Base-by-base conservation (phyloP, 37 sponge, comb jelly and placozoan species). In the Dysidea cf. avara region DNA sequence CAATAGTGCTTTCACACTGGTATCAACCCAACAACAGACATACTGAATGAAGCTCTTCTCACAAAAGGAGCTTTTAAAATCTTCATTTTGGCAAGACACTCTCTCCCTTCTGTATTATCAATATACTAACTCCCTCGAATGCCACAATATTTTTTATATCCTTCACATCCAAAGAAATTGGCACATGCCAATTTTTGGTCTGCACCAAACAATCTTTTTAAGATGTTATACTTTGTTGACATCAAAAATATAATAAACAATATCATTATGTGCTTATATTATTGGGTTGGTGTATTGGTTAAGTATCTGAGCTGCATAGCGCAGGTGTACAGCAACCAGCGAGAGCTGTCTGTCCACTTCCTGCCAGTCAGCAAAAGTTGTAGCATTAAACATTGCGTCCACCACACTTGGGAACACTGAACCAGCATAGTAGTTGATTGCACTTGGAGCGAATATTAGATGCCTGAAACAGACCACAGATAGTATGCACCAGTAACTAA, bases 371-470 rank as follows among this genome's bases (percentile, higher is more conserved):
- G 32, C 52, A 3, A n/a, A 21, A 9, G 58, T 53, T 6, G 53
- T 49, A 7, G 79, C 85, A 14, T 63, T 51, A 46, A 87, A 87
- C 39, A 92, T 78, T 48, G 92, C 71, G 64, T 90, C 96, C 16
- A 60, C 49, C 38, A 95, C 64, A 14, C 96, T 91, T 48, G 96
- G 96, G 58, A 95, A 95, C 20, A 67, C 55, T 56, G 91, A 76
- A 26, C 88, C 69, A 20, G 79, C 84, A 81, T 95, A 95, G 11
- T 47, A 29, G 66, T 95, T 84, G 65, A 66, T 66, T n/a, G 83
- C 78, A 46, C 91, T 90, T 31, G 91, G 91, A 25, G 91, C 96
- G 80, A 82, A 95, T 21, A 95, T 50, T 39, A 89, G 79, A 80
- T 95, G 96, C 49, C 96, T 95, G 73, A 2, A 82, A n/a, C 31